Conservation (phyloP, 2,797 vertebrate genomes). For the Cuculus canorus region DNA sequence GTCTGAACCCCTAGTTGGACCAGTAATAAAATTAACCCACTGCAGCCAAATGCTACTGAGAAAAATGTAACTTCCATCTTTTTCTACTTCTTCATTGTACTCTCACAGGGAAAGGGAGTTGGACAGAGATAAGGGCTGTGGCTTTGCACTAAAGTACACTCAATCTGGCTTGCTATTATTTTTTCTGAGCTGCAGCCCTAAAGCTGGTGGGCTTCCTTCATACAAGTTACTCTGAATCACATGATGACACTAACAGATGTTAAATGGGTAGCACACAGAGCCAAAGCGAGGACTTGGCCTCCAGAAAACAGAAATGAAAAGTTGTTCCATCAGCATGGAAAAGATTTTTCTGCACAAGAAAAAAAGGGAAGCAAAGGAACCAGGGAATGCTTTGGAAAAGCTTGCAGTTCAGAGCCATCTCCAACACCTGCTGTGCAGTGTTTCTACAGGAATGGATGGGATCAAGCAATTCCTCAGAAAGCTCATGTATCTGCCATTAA, state of each 20-base stretch:
- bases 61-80: neutral
- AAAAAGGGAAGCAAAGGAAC: neutral
- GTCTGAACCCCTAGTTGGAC: rapidly evolving
- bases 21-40: neutral
- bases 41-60: neutral
- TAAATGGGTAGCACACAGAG: neutral
- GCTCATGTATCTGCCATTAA: neutral
- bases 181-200: neutral
- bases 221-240: neutral
- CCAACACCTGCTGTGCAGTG: neutral
- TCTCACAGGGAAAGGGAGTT: neutral
- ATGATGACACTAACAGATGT: neutral
- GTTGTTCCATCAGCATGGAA: neutral
- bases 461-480: neutral
- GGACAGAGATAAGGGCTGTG: neutral
- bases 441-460: neutral
- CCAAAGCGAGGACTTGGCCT: neutral
- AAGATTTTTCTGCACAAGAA: neutral
- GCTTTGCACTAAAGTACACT: neutral
- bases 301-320: neutral
- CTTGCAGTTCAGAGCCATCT: neutral
- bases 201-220: neutral
- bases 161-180: neutral
- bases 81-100: neutral
- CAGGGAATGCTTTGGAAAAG: neutral